phyloP scores from a whole-genome alignment of 2,797 vertebrate species.

The Oreortyx pictus region DNA sequence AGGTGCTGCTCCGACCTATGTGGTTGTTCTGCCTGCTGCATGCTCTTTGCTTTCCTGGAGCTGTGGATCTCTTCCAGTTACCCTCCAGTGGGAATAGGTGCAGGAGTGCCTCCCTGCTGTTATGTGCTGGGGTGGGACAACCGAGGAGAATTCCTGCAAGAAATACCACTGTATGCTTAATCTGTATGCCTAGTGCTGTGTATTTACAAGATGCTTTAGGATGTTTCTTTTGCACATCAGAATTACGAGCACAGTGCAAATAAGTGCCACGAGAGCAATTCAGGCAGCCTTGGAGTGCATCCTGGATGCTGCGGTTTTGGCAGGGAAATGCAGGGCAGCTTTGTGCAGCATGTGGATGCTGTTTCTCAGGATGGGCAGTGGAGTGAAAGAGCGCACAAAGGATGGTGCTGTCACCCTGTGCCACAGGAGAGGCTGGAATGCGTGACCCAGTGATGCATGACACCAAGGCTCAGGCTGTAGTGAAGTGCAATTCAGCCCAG shows the following conservation, averaged over 20 bases:
- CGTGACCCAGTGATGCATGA: fast-evolving
- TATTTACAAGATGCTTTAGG: neutral
- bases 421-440: fast-evolving
- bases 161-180: neutral
- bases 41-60: neutral
- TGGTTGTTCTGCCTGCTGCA: neutral
- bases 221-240: fast-evolving
- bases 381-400: neutral
- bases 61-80: neutral
- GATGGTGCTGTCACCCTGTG: neutral
- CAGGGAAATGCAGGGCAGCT: neutral
- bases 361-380: neutral
- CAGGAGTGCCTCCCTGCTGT: neutral
- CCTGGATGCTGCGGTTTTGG: neutral
- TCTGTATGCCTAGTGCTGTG: fast-evolving
- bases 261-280: neutral
- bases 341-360: fast-evolving
- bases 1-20: neutral
- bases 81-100: neutral
- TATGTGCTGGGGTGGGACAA: neutral
- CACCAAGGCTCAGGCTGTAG: neutral
- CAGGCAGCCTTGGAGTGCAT: neutral
- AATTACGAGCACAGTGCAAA: fast-evolving
- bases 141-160: neutral
- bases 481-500: neutral